phyloP scores from a whole-genome alignment of 2,113 vertebrate species.

The Peucedramus taeniatus region DNA sequence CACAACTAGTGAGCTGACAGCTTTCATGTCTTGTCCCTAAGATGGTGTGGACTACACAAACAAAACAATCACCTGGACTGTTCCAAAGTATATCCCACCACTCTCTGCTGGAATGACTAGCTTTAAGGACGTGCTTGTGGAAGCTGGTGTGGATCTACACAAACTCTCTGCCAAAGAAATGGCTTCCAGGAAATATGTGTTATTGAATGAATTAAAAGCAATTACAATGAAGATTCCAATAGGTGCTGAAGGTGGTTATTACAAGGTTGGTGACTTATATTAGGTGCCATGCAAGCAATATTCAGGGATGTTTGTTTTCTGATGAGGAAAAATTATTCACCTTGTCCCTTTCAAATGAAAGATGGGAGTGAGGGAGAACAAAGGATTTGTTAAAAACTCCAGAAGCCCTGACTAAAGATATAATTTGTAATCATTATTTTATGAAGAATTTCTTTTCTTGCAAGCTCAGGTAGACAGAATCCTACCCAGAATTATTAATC shows the following conservation, averaged over 20 bases:
- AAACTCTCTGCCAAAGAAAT: constrained; percentile 62
- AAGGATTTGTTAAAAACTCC: not conserved
- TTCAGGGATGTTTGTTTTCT: not conserved
- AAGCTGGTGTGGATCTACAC: constrained; percentile 75
- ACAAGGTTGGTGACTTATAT: constrained; percentile 68
- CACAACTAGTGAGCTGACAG: not conserved
- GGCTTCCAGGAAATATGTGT: constrained; percentile 54
- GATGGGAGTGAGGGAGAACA: not conserved
- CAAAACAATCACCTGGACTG: constrained; percentile 75
- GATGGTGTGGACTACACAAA: constrained; percentile 65
- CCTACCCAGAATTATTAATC: not conserved
- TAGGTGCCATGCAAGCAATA: not conserved
- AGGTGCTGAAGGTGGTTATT: constrained; percentile 78
- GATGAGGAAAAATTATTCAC: not conserved
- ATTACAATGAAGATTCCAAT: constrained; percentile 74
- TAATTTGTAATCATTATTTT: not conserved
- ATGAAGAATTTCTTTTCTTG: not conserved
- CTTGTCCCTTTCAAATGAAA: not conserved
- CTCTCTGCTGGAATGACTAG: constrained; percentile 45
- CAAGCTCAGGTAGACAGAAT: not conserved
- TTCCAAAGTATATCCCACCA: constrained; percentile 70
- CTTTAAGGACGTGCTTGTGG: constrained; percentile 58
- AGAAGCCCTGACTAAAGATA: not conserved
- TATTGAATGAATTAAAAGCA: constrained; percentile 38
- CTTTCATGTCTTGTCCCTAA: constrained; percentile 6